phyloP scores from a whole-genome alignment of 2,113 vertebrate genomes.

The Dicerorhinus sumatrensis region DNA sequence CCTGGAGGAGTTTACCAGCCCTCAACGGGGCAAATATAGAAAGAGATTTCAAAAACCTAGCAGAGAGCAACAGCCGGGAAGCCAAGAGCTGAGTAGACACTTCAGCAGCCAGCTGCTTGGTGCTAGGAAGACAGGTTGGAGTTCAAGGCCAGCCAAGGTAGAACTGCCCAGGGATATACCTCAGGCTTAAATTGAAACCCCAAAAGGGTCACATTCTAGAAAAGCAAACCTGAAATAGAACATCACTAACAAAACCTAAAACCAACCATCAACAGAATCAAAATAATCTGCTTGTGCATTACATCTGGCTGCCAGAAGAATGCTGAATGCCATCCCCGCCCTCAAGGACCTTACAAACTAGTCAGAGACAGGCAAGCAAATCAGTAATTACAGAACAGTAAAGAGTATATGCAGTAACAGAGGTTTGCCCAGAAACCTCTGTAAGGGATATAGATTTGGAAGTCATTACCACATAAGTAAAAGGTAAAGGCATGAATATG shows the following conservation, averaged over 20 bases:
- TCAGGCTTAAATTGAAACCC: neutral
- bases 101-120: neutral
- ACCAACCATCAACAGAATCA: neutral
- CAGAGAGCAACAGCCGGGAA: neutral
- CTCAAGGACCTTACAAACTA: neutral
- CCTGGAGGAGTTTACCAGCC: neutral
- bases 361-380: constrained; percentile 2
- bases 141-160: neutral
- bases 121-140: neutral
- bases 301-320: neutral
- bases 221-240: neutral
- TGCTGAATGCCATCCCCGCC: neutral
- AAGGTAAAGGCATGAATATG: neutral
- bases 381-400: constrained; percentile 5
- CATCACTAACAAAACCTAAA: constrained; percentile 31
- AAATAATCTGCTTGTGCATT: constrained; percentile 37
- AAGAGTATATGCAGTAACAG: neutral
- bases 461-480: neutral
- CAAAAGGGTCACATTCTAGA: neutral
- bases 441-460: neutral
- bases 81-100: neutral
- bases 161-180: neutral
- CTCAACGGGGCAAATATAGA: neutral
- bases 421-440: neutral
- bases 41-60: constrained; percentile 25